phyloP scores from a whole-genome alignment of 2,113 vertebrate genomes.

The Scomber colias region DNA sequence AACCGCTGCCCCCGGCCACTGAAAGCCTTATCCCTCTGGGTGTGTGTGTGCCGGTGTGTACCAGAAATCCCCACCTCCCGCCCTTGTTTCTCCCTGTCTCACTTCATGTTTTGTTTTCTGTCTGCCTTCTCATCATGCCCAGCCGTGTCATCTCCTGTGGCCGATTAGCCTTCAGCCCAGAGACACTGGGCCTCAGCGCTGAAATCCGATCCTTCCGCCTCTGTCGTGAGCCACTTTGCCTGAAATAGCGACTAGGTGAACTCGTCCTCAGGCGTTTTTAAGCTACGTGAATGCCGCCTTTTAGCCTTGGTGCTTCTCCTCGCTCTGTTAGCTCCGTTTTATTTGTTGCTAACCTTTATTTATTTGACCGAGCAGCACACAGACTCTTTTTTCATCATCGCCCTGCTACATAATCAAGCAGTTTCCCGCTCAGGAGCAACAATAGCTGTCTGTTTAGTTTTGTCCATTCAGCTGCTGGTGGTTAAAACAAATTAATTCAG shows the following conservation, averaged over 20 bases:
- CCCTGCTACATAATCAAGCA: background rate
- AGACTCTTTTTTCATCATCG: constrained; percentile 10
- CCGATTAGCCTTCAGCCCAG: constrained; percentile 51
- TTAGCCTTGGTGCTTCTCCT: background rate
- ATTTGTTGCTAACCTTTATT: constrained; percentile 34
- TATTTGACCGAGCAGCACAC: constrained; percentile 22
- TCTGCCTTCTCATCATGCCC: constrained; percentile 38
- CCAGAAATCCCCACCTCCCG: constrained; percentile 18
- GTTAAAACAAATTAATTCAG: too few relatives aligned
- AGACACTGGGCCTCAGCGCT: constrained; percentile 20
- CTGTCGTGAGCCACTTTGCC: constrained; percentile 17
- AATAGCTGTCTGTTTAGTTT: background rate
- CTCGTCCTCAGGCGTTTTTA: background rate
- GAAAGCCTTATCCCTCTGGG: constrained; percentile 38
- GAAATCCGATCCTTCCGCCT: constrained; percentile 47
- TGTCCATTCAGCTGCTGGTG: background rate
- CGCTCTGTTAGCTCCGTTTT: constrained; percentile 22
- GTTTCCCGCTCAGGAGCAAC: background rate
- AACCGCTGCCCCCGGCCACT: constrained; percentile 59
- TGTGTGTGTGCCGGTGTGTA: constrained; percentile 20
- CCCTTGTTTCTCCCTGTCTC: constrained; percentile 14
- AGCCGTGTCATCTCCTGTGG: constrained; percentile 39
- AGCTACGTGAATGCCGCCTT: constrained; percentile 23
- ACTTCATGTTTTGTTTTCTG: background rate
- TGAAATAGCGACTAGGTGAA: constrained; percentile 42